Base-by-base conservation (phyloP, 1,140 invertebrate genomes). In the Anastrepha obliqua region DNA sequence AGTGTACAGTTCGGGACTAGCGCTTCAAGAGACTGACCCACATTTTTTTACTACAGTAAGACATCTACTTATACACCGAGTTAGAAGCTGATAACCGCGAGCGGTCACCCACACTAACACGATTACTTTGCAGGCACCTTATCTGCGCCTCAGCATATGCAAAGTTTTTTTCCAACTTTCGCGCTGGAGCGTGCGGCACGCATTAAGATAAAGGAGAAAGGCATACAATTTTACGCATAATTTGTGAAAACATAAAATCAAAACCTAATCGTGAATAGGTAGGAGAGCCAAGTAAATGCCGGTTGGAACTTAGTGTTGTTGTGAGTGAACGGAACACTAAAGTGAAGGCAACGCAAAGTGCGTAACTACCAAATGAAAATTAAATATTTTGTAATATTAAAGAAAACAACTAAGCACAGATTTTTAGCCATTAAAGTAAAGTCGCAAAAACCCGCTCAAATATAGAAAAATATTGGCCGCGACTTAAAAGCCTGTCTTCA, bases 201-300 rank as follows among this genome's bases (percentile, higher is more conserved):
- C 47, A 81, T 81, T 81, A 81, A 81, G 74, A 81, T 81, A 81
- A 81, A 55, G n/a, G 47, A 51, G 20, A 2, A 81, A 15, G 15
- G 7, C 17, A 13, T 55, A 81, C 2, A 86, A 86, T 62, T 62
- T 62, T 62, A 59, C 58, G 59, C 58, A 60, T 86, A 86, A 86
- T 86, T 86, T 86, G 62, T 86, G 85, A 60, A 7, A 86, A 62
- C 47, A 86, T 62, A 86, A 86, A 86, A 62, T 86, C 58, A 86
- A 62, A 86, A 60, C 44, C 85, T 42, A 60, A 85, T 85, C 81
- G 29, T 20, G 62, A 62, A 42, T 44, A 8, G 39, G 42, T 62
- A 29, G 5, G 20, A 0, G 39, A 62, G 13, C 85, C 85, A 60
- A 20, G 5, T 6, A 86, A 74, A 74, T 39, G 51, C 29, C 29